Evolutionary conservation across 1,140 invertebrate species (phyloP).

Genomic region (Aphis craccivora): DNA sequence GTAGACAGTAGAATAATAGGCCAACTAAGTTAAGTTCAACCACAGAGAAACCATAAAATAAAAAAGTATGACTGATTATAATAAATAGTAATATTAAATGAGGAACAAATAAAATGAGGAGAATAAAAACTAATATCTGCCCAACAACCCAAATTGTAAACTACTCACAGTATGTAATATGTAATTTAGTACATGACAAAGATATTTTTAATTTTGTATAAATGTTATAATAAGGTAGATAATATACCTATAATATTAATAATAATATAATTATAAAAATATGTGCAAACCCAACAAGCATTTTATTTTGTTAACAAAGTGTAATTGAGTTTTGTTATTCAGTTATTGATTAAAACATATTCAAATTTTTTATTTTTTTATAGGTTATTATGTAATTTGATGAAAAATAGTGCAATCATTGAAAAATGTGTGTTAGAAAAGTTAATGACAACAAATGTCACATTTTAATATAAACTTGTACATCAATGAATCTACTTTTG

Average conservation of each 20-base stretch:
- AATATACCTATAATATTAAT: background rate
- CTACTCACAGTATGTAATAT: background rate
- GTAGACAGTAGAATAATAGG: background rate
- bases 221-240: background rate
- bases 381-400: background rate
- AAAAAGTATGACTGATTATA: background rate
- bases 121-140: constrained; percentile 10
- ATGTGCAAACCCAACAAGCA: background rate
- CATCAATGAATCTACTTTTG: background rate
- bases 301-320: background rate
- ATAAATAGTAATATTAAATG: background rate
- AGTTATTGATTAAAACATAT: background rate
- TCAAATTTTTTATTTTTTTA: background rate
- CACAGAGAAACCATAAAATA: background rate
- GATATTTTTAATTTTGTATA: background rate
- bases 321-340: background rate
- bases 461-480: background rate
- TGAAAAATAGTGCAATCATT: background rate
- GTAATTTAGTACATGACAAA: background rate
- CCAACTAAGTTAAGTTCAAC: constrained; percentile 8
- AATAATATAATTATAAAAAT: background rate
- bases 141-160: background rate
- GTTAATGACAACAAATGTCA: background rate
- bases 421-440: background rate
- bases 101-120: constrained; percentile 31